These are phyloP conservation scores for Poicephalus gulielmi DNA, from an alignment of 2,113 vertebrate genomes.

Conservation along the genomic window DNA sequence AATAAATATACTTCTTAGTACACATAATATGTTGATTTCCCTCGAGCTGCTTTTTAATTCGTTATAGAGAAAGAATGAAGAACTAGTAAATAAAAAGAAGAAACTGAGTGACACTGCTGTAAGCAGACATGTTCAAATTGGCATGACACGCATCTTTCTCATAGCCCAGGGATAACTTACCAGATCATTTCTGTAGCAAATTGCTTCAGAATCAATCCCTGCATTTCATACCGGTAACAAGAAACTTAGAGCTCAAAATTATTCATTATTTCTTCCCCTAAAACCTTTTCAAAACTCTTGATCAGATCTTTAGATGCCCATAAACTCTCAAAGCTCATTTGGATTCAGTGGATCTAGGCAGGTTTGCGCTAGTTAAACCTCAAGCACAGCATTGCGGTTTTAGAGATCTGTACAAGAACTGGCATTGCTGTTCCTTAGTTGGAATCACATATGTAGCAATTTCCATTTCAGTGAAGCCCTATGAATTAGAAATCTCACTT, in stretches of 20 bases:
- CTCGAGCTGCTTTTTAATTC: slow-evolving; percentile 30
- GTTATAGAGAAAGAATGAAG: neutral
- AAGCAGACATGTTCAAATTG: neutral
- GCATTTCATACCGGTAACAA: neutral
- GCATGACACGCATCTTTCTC: neutral
- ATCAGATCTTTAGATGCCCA: neutral
- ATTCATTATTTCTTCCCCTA: neutral
- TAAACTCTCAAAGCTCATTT: neutral
- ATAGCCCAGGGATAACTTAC: neutral
- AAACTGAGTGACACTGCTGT: neutral
- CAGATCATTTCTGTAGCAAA: neutral
- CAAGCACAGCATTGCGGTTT: neutral
- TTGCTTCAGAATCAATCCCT: neutral
- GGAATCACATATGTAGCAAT: slow-evolving; percentile 9
- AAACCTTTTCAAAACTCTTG: neutral
- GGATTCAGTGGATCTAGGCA: neutral
- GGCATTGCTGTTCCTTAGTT: neutral
- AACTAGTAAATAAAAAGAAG: slow-evolving; percentile 19
- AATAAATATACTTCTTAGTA: slow-evolving; percentile 55
- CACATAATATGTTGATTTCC: slow-evolving; percentile 24
- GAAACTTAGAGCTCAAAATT: neutral
- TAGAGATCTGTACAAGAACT: neutral
- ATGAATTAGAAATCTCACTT: slow-evolving; percentile 36
- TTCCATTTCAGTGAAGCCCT: slow-evolving; percentile 29
- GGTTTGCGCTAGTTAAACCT: neutral